A percentile compares a stretch with the other conserved stretches of the same genome.
Evolutionary conservation across 2,797 vertebrate species (phyloP).

Genomic region (Ataeniobius toweri): DNA sequence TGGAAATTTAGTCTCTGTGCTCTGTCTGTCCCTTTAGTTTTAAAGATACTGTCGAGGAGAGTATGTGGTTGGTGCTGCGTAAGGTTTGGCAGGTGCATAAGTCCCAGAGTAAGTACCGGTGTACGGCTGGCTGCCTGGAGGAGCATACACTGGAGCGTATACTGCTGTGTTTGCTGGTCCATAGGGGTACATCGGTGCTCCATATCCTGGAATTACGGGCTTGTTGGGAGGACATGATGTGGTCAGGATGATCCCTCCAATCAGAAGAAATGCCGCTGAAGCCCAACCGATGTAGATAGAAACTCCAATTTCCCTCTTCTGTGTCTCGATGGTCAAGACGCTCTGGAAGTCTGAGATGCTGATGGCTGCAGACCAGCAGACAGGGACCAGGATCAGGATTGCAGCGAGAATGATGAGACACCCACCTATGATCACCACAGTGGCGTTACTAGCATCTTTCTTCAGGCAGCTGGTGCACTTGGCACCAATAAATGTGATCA

Average conservation of each 20-base stretch:
- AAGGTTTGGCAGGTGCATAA: slow-evolving; percentile 68
- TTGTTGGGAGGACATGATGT: slow-evolving; percentile 73
- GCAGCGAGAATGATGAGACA: slow-evolving; percentile 69
- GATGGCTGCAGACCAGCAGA: slow-evolving; percentile 72
- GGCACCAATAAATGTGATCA: slow-evolving; percentile 75
- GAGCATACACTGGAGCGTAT: slow-evolving; percentile 66
- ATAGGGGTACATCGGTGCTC: slow-evolving; percentile 48
- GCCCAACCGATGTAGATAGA: slow-evolving; percentile 77
- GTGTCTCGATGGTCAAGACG: slow-evolving; percentile 46
- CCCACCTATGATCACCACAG: slow-evolving; percentile 73
- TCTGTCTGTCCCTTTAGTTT: slow-evolving; percentile 20
- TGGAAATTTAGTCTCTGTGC: slow-evolving; percentile 31
- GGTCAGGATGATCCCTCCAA: slow-evolving; percentile 73
- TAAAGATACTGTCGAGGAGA: slow-evolving; percentile 61
- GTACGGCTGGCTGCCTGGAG: slow-evolving; percentile 61
- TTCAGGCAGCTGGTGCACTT: slow-evolving; percentile 78
- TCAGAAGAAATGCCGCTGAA: slow-evolving; percentile 57
- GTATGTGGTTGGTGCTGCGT: slow-evolving; percentile 55
- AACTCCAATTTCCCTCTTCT: slow-evolving; percentile 73
- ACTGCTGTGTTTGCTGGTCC: not conserved
- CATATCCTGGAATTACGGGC: slow-evolving; percentile 50
- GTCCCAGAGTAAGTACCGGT: slow-evolving; percentile 32
- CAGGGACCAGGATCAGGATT: slow-evolving; percentile 66
- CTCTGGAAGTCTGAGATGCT: slow-evolving; percentile 71
- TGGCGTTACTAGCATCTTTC: slow-evolving; percentile 68